These are phyloP conservation scores for Nemapogon koenigi DNA, from an alignment of 2,888 invertebrate species.

Conservation along the genomic window DNA sequence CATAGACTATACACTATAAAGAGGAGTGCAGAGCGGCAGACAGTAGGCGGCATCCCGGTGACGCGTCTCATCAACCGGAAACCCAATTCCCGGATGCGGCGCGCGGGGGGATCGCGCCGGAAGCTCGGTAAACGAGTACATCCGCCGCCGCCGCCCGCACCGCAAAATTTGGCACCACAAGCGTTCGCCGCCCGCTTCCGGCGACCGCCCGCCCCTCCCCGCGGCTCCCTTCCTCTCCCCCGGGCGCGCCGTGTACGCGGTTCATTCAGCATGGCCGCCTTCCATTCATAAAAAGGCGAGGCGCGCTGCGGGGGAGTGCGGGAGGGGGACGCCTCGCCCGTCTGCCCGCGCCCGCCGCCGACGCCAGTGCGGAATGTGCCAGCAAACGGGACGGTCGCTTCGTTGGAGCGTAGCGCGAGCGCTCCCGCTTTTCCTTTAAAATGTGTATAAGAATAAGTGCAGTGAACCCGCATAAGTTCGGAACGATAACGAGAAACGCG, in stretches of 20 bases:
- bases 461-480: conserved; percentile 65
- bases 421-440: conserved; percentile 65
- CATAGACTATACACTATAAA: background rate
- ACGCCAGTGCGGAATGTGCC: conserved; percentile 65
- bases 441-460: conserved; percentile 66
- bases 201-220: conserved; percentile 54
- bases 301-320: conserved; percentile 51
- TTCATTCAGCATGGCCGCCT: conserved; percentile 77
- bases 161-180: conserved; percentile 64
- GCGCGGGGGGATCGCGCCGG: conserved; percentile 61
- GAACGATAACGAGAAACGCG: conserved; percentile 61
- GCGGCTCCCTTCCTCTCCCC: conserved; percentile 48
- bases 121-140: conserved; percentile 63
- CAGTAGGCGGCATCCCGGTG: conserved; percentile 55
- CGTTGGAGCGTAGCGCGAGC: conserved; percentile 66
- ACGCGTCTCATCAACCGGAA: conserved; percentile 58
- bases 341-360: conserved; percentile 52
- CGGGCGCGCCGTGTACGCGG: conserved; percentile 66
- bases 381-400: conserved; percentile 66
- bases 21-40: conserved; percentile 28
- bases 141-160: conserved; percentile 62
- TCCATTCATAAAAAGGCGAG: conserved; percentile 75
- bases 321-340: conserved; percentile 58
- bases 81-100: conserved; percentile 64
- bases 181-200: conserved; percentile 60